Evolutionary conservation across 2,797 vertebrate species (phyloP).

Genomic region (Erpetoichthys calabaricus): DNA sequence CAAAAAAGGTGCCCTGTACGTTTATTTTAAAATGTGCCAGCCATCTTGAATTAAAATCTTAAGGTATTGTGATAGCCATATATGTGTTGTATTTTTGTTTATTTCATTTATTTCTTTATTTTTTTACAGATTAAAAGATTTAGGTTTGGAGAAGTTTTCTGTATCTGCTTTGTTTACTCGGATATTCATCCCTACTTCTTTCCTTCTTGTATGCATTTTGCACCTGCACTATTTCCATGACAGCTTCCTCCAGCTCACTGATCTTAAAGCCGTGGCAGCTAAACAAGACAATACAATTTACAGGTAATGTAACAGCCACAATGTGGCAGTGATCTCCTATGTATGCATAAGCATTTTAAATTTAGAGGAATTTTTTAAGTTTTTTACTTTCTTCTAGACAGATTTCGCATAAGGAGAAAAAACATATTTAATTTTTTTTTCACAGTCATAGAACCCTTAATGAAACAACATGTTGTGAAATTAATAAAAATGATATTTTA

Average conservation of each 20-base stretch:
- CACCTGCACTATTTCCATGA: conserved; percentile 97
- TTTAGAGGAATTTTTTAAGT: too few species aligned
- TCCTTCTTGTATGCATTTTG: conserved; percentile 84
- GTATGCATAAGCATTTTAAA: neutral
- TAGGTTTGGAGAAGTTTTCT: conserved; percentile 69
- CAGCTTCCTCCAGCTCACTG: conserved; percentile 82
- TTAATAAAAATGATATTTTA: too few species aligned
- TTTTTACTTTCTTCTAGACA: too few species aligned
- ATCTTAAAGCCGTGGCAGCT: conserved; percentile 81
- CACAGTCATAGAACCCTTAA: too few species aligned
- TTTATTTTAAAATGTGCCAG: neutral
- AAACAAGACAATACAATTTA: conserved; percentile 89
- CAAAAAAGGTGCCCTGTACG: too few species aligned
- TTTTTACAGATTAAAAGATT: conserved; percentile 62
- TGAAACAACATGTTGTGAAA: too few species aligned
- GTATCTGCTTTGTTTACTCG: conserved; percentile 68
- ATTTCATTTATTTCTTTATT: conserved; percentile 1
- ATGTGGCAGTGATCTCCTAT: conserved; percentile 2
- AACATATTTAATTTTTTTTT: too few species aligned
- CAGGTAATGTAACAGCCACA: conserved; percentile 51
- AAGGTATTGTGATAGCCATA: neutral
- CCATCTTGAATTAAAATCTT: neutral
- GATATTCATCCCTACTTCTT: conserved; percentile 91
- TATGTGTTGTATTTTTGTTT: neutral
- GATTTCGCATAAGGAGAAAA: too few species aligned